Evolutionary conservation across 2,888 invertebrate species (phyloP), one percentile per base, ranked within the genome.

Genomic region (Calliphora vomitoria): DNA sequence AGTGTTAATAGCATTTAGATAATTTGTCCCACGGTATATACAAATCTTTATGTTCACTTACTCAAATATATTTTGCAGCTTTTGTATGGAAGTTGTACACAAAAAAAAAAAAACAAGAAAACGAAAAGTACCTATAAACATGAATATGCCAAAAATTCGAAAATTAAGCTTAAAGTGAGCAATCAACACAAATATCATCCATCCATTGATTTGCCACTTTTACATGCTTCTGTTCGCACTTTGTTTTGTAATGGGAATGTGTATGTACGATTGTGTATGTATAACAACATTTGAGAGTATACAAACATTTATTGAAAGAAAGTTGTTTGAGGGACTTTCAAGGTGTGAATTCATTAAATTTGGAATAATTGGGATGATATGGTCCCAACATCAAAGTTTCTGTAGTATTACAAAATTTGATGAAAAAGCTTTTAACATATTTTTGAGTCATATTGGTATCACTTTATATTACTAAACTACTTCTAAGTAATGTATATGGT

Each of bases 141-240:
- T 86, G 83, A 83, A 83, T 50, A 83, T 75, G 83, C 72, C 66
- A 78, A 74, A 86, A 68, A 75, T 71, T 53, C 47, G 20, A 79
- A 86, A 86, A 80, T 80, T 53, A 75, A 83, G 25, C 69, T 80
- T 75, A 75, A 88, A 85, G 85, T 88, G 85, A 88, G 79, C 87
- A 82, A 80, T 85, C 81, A 87, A 79, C 79, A 82, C 41, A 78
- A 75, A 81, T 69, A 81, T 60, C 55, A 74, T 47, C 58, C 53
- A 85, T 75, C 31, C 62, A 71, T 87, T 82, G 47, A 68, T 72
- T 76, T 81, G 82, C 87, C 44, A 58, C 55, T 71, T 71, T 71
- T 53, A 41, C 18, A 62, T 76, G 38, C 18, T 69, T 38, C 76
- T 82, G 47, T 75, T 75, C 60, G 44, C 66, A 75, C 47, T 38